Base-by-base conservation (phyloP, 1,140 invertebrate species). In the Drosophila sp. region DNA sequence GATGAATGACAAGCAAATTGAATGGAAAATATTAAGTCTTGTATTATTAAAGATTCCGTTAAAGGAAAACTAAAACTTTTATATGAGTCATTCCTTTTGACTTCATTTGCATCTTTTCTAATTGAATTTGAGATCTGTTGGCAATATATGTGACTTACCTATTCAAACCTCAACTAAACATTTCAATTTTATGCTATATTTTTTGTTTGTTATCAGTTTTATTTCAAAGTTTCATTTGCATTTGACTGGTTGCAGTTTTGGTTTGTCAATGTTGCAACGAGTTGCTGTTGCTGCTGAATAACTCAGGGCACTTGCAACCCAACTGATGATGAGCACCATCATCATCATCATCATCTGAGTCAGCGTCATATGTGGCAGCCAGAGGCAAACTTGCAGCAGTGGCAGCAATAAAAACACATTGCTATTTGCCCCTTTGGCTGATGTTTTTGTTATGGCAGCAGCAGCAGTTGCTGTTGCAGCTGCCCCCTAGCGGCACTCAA, bases 401-500 rank as follows among this genome's bases (percentile, higher is more conserved):
- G n/a, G 25, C 43, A 43, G 51, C 21, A 70, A 61, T 46, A 69
- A 73, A 73, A 67, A 72, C 64, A 72, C 64, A 72, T 72, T 14
- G 62, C 69, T 34, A 41, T 16, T 64, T 56, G 41, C 48, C 51
- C 61, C 61, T 13, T 40, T 46, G 27, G 62, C 41, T 72, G 18
- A 25, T 77, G 59, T 65, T 78, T 64, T 65, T 79, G 76, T 71
- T 72, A 45, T 67, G 70, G 70, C 71, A 74, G 36, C 41, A 46
- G 14, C 36, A 71, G 32, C 40, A 36, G 9, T 14, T 40, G 14
- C 43, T 32, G 41, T 38, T 58, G 48, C 29, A 13, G 8, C 41
- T 70, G 75, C 80, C 48, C 80, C 62, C 57, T 53, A 63, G 48
- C 46, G 64, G 63, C 71, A 73, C 53, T 74, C 75, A 48, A 86